These are phyloP conservation scores for Leptocoma aspasia DNA, from an alignment of 2,113 vertebrate species.

Conservation along the genomic window DNA sequence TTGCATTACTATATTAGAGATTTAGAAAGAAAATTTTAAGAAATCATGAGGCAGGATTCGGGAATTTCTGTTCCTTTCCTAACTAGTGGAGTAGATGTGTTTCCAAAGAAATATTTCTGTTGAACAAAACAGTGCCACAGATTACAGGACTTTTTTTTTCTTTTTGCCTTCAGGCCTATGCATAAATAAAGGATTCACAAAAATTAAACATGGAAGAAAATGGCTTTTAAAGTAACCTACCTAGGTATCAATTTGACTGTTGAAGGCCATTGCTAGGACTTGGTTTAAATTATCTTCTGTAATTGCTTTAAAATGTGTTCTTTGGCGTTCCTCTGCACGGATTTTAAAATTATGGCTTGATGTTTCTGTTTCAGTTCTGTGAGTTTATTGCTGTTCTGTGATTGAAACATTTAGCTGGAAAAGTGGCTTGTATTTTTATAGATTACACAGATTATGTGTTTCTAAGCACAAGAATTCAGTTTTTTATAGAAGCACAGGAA, in stretches of 20 bases:
- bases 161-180: background rate
- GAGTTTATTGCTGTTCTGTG: constrained; percentile 83
- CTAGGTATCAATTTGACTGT: background rate
- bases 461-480: constrained; percentile 80
- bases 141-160: background rate
- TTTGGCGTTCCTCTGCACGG: background rate
- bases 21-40: background rate
- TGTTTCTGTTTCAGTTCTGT: constrained; percentile 79
- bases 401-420: constrained; percentile 78
- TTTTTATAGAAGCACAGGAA: constrained; percentile 74
- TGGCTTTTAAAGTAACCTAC: background rate
- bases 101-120: background rate
- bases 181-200: background rate
- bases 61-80: background rate
- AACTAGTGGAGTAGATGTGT: background rate
- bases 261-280: background rate
- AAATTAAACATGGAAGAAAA: background rate
- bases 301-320: background rate
- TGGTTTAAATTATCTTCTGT: background rate
- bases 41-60: background rate
- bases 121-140: background rate
- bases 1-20: background rate
- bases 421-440: constrained; percentile 76
- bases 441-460: constrained; percentile 82
- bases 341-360: background rate